Evolutionary conservation across 2,113 vertebrate genomes (phyloP).

Genomic region (Barbus barbus): DNA sequence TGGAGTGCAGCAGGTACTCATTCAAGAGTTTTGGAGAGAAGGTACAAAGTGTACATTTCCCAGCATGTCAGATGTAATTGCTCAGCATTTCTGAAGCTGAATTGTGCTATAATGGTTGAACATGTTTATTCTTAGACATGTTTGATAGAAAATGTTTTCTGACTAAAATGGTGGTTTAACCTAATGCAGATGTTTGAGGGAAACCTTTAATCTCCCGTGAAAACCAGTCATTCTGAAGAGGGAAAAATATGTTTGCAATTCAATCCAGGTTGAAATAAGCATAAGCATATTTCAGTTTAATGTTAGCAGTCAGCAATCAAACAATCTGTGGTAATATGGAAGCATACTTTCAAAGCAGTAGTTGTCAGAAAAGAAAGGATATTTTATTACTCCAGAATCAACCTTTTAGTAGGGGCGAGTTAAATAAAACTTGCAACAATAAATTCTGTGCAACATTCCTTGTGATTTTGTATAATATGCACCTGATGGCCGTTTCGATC

Average conservation of each 20-base stretch:
- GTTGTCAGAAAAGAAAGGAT: background rate
- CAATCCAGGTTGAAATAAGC: background rate
- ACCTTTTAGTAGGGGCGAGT: background rate
- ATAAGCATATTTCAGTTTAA: background rate
- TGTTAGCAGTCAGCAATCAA: background rate
- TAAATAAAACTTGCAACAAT: background rate
- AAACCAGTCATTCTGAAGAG: background rate
- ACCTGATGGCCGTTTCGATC: no score
- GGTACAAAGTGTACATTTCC: background rate
- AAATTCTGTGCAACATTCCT: no score
- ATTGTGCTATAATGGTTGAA: background rate
- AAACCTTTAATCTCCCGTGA: background rate
- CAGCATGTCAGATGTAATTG: background rate
- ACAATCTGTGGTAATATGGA: background rate
- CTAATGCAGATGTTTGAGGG: constrained; percentile 1
- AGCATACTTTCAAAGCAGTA: background rate
- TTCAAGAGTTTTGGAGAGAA: background rate
- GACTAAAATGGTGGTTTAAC: background rate
- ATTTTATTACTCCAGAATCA: background rate
- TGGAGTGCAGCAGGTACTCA: constrained; percentile 84
- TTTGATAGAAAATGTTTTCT: background rate
- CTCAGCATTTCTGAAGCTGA: background rate
- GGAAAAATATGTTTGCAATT: background rate
- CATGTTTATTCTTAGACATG: background rate
- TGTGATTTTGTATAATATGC: no score